These are phyloP conservation scores for Eupithecia vulgata DNA, from an alignment of 2,888 invertebrate genomes.

Conservation along the genomic window DNA sequence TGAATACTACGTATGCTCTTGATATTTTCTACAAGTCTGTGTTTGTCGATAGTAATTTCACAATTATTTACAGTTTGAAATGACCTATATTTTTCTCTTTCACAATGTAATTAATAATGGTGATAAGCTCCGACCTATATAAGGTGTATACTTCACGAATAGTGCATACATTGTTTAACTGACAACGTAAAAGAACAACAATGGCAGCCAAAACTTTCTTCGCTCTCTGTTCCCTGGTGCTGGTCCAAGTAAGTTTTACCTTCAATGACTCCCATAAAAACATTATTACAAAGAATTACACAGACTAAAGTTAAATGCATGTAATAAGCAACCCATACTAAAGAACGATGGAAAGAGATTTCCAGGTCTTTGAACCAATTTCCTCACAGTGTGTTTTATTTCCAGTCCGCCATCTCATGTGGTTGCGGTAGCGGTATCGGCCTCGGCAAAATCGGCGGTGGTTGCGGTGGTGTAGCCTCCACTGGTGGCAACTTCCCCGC, in stretches of 20 bases:
- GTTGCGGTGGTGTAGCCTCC: slow-evolving; percentile 50
- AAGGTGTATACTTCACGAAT: not conserved
- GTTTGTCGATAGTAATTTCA: slow-evolving; percentile 38
- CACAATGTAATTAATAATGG: not conserved
- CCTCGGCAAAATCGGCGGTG: slow-evolving; percentile 23
- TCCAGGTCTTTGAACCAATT: not conserved
- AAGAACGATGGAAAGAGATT: not conserved
- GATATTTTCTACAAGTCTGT: not conserved
- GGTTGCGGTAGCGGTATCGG: slow-evolving; percentile 13
- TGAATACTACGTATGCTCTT: not conserved
- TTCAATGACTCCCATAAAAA: not conserved
- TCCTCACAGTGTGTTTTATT: not conserved
- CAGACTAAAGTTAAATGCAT: too few species aligned
- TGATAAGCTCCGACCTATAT: slow-evolving; percentile 8
- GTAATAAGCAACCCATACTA: not conserved
- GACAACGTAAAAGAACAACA: slow-evolving; percentile 29
- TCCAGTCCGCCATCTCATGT: slow-evolving; percentile 1
- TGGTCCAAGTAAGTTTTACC: slow-evolving; percentile 20
- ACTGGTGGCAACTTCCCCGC: slow-evolving; percentile 59
- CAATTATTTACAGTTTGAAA: slow-evolving; percentile 28
- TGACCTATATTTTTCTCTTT: not conserved
- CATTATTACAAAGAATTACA: not conserved
- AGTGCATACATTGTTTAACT: not conserved
- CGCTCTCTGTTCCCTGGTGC: slow-evolving; percentile 48
- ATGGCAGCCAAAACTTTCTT: slow-evolving; percentile 46